Conservation (phyloP, 2,888 invertebrate species). For the Gerosis bhagava region DNA sequence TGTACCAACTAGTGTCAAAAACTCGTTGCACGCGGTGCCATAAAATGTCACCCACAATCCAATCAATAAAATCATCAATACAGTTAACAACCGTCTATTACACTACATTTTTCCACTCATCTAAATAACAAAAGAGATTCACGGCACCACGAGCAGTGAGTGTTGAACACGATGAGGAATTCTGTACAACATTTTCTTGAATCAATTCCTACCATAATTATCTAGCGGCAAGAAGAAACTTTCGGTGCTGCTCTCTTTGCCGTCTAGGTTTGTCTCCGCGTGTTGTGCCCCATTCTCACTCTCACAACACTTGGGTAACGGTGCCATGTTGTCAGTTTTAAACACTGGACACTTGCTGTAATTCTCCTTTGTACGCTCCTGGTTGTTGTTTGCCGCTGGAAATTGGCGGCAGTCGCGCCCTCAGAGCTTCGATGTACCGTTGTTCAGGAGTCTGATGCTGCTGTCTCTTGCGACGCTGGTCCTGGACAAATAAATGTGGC, state of each 20-base stretch:
- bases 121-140: too few relatives aligned
- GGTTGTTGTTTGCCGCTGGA: slow-evolving; percentile 55
- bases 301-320: slow-evolving; percentile 72
- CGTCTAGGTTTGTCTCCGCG: slow-evolving; percentile 44
- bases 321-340: slow-evolving; percentile 53
- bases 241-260: slow-evolving; percentile 59
- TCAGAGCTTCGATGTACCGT: slow-evolving; percentile 75
- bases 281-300: slow-evolving; percentile 53
- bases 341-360: slow-evolving; percentile 57
- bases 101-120: too few relatives aligned
- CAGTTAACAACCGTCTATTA: too few relatives aligned
- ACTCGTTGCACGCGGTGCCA: too few relatives aligned
- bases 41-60: too few relatives aligned
- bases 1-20: too few relatives aligned
- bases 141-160: too few relatives aligned
- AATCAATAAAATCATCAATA: too few relatives aligned
- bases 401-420: slow-evolving; percentile 51
- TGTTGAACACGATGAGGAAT: too few relatives aligned
- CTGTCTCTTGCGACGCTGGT: slow-evolving; percentile 70
- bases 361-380: slow-evolving; percentile 58
- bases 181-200: too few relatives aligned
- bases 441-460: slow-evolving; percentile 69
- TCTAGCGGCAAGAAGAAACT: slow-evolving; percentile 59
- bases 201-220: too few relatives aligned
- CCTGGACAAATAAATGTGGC: slow-evolving; percentile 48